Conservation (phyloP, 2,113 vertebrate species). For the Actenoides lindsayi region DNA sequence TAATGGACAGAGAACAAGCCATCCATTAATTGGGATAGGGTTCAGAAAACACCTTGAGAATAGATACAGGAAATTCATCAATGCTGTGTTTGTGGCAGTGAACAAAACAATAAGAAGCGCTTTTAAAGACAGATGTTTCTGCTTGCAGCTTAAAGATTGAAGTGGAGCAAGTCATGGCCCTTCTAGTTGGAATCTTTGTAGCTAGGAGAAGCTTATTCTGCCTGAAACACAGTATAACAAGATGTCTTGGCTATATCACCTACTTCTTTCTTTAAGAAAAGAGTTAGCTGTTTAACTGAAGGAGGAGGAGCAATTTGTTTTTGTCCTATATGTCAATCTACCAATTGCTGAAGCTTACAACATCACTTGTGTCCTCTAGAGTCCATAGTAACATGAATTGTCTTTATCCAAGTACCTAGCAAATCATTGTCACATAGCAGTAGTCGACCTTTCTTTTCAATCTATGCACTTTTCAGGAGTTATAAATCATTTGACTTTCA, state of each 20-base stretch:
- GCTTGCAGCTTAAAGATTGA: conserved; percentile 33
- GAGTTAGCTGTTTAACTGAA: neutral
- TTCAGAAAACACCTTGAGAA: conserved; percentile 29
- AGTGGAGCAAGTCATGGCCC: conserved; percentile 4
- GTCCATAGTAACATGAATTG: conserved; percentile 64
- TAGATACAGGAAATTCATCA: conserved; percentile 51
- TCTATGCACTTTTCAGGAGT: conserved; percentile 76
- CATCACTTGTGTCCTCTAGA: conserved; percentile 44
- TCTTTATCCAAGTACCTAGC: conserved; percentile 74
- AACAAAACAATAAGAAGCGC: neutral
- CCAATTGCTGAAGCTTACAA: conserved; percentile 47
- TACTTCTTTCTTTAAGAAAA: neutral
- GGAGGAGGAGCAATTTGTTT: conserved; percentile 47
- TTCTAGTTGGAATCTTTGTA: neutral
- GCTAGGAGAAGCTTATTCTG: neutral
- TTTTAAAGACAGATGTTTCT: conserved; percentile 55
- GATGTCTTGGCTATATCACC: neutral
- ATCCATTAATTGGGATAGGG: conserved; percentile 58
- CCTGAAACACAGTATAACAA: neutral
- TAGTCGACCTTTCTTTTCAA: conserved; percentile 78
- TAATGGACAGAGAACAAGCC: conserved; percentile 22
- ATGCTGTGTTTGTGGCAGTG: neutral
- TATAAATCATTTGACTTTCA: conserved; percentile 83
- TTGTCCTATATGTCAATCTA: conserved; percentile 32
- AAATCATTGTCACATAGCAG: conserved; percentile 75